Evolutionary conservation across 2,888 invertebrate genomes (phyloP), one percentile per base, ranked within the genome.

Genomic region (Zhuqinia jingwanae): DNA sequence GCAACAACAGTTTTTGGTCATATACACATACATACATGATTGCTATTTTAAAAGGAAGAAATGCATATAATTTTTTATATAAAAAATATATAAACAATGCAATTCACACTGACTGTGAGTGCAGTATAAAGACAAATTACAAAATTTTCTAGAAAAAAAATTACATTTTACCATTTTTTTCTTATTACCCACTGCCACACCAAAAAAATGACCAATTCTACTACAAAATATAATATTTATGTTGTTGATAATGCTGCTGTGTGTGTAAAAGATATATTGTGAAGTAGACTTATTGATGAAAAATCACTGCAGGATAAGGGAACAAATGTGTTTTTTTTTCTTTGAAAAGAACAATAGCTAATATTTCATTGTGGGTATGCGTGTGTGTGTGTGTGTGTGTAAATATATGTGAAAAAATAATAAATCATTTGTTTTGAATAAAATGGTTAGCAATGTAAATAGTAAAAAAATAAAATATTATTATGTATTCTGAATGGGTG

Each of bases 1-100:
- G 30, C 79, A 80, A 80, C 42, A 80, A 27, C 42, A 65, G 68
- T 36, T n/a, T n/a, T 80, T 80, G 68, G 68, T 36, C 53, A 80
- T 45, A 80, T 45, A 68, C 22, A 42, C 68, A 45, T 63, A 22
- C 25, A n/a, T n/a, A n/a, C 10, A 13, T 1, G 68, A 68, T 68
- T 17, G 45, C 45, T 27, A 60, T 77, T 58, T 53, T 3, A 36
- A n/a, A n/a, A 27, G 45, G 56, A 56, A 15, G 60, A 56, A 27
- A 77, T 65, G 36, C 30, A n/a, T 65, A 36, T 65, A 36, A 8
- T 25, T 58, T 58, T 2, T 22, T 36, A 36, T 36, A 36, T 8
- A 36, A 36, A 36, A 3, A 36, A 36, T 36, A 8, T n/a, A 60
- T 60, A 58, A 76, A 77, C 47, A 63, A 63, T 78, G 42, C 56